A percentile compares a stretch with the other conserved stretches of the same genome.
phyloP scores from a whole-genome alignment of 2,113 vertebrate species.

The Solea solea region DNA sequence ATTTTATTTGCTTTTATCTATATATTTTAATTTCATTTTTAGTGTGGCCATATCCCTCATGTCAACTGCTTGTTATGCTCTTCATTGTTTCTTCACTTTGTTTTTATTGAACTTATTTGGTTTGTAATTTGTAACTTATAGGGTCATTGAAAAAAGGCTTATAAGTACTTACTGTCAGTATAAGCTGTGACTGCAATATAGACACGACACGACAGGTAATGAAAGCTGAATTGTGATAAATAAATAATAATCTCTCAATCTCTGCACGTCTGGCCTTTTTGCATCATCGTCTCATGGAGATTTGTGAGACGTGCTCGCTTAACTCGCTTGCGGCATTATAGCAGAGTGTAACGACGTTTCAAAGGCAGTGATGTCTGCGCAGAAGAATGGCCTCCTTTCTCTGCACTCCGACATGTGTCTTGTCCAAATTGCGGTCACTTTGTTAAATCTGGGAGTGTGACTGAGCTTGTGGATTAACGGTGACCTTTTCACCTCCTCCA shows the following conservation, averaged over 20 bases:
- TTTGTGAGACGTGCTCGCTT: neutral
- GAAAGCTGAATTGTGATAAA: too few species aligned
- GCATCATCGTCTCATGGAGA: neutral
- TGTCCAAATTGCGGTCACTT: constrained; percentile 6
- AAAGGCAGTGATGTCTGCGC: neutral
- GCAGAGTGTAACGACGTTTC: neutral
- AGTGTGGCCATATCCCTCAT: too few species aligned
- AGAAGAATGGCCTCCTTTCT: constrained; percentile 10
- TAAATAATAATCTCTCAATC: neutral
- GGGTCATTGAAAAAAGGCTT: neutral
- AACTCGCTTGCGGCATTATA: constrained; percentile 2
- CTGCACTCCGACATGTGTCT: constrained; percentile 12
- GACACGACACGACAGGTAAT: too few species aligned
- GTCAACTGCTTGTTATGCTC: too few species aligned
- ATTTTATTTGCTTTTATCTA: too few species aligned
- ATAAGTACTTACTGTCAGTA: too few species aligned
- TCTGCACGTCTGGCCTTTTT: neutral
- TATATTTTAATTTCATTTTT: too few species aligned
- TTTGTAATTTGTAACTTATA: too few species aligned
- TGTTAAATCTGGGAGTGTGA: constrained; percentile 40
- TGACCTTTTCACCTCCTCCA: constrained; percentile 55
- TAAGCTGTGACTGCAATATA: too few species aligned
- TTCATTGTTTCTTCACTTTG: too few species aligned
- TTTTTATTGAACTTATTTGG: too few species aligned
- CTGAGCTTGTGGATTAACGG: constrained; percentile 59